Conservation (phyloP, 2,888 invertebrate species). For the Agrotis segetum region DNA sequence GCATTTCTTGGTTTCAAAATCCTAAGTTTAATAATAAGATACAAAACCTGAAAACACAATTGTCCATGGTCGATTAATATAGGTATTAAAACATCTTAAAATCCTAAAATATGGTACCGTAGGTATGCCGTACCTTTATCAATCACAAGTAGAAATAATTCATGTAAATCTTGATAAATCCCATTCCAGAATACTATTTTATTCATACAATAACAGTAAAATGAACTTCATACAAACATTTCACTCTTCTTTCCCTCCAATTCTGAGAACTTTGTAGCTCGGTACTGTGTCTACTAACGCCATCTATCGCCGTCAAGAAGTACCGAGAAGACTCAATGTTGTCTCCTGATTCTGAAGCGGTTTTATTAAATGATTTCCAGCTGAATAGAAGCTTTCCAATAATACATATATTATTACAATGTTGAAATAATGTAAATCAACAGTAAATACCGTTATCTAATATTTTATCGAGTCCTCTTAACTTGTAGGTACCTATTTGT, state of each 20-base stretch:
- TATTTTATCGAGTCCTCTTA: neutral
- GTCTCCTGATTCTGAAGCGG: neutral
- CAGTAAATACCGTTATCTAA: too few species aligned
- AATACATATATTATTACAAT: neutral
- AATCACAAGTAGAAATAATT: too few species aligned
- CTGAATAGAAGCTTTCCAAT: too few species aligned
- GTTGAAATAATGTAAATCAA: neutral
- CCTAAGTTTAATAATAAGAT: too few species aligned
- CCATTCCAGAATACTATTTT: neutral
- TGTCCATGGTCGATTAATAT: too few species aligned
- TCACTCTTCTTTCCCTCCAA: too few species aligned
- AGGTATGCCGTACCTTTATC: too few species aligned
- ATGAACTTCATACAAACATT: too few species aligned
- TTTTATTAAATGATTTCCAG: neutral
- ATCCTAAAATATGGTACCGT: too few species aligned
- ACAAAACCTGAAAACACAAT: neutral
- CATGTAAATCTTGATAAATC: neutral
- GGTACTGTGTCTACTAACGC: constrained; percentile 36
- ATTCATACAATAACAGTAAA: neutral
- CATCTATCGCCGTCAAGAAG: constrained; percentile 45
- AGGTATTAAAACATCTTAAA: too few species aligned
- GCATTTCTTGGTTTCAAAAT: neutral
- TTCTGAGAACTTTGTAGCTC: neutral
- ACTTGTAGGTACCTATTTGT: neutral
- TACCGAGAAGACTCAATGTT: constrained; percentile 7